Evolutionary conservation across 2,113 vertebrate genomes (phyloP).

Genomic region (Pica pica): DNA sequence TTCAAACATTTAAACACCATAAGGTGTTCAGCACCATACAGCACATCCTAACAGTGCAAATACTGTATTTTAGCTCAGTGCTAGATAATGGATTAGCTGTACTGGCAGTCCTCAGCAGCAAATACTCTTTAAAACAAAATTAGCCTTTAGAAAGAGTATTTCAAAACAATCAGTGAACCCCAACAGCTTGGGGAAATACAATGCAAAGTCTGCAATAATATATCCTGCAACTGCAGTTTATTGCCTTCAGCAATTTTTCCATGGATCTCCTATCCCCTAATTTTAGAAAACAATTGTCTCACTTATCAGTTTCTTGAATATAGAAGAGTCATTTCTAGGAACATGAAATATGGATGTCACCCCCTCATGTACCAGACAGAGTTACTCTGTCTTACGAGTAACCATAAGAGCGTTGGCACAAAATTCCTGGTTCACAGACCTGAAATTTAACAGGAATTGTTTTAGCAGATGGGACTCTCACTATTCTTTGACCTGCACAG

Average conservation of each 20-base stretch:
- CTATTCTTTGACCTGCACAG: neutral
- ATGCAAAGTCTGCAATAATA: neutral
- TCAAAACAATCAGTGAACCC: neutral
- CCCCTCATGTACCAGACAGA: neutral
- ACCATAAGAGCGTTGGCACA: neutral
- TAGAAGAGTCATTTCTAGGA: neutral
- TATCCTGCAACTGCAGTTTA: neutral
- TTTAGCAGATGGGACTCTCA: neutral
- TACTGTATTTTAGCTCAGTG: neutral
- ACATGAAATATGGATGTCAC: neutral
- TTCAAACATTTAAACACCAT: neutral
- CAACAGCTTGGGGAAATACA: neutral
- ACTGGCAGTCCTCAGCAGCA: neutral
- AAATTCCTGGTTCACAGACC: neutral
- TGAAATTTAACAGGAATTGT: neutral
- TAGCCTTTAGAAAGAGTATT: neutral
- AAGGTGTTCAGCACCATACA: neutral
- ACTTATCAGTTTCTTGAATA: neutral
- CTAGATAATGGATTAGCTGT: neutral
- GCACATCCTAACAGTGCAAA: neutral
- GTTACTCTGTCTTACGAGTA: neutral
- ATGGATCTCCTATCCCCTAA: neutral
- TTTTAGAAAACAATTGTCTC: neutral
- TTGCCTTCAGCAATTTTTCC: neutral
- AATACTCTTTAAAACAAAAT: constrained; percentile 4